phyloP scores from a whole-genome alignment of 2,113 vertebrate species.

The Mirounga angustirostris region DNA sequence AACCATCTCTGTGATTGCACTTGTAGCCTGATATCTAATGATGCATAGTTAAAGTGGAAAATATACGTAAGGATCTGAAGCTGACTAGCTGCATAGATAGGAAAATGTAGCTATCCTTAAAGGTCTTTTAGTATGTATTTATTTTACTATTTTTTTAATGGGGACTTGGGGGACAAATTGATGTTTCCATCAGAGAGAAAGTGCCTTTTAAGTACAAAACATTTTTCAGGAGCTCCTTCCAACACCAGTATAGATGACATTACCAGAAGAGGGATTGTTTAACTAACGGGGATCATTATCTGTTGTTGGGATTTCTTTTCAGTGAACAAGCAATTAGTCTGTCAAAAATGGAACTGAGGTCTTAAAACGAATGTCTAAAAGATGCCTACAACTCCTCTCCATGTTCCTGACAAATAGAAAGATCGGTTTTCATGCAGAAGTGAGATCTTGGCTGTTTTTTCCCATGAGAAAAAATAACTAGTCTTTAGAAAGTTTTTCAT shows the following conservation, averaged over 20 bases:
- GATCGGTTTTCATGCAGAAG: slow-evolving; percentile 41
- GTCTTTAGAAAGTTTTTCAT: slow-evolving; percentile 19
- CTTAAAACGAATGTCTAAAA: slow-evolving; percentile 76
- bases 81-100: not conserved
- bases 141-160: slow-evolving; percentile 76
- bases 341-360: slow-evolving; percentile 52
- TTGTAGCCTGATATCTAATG: not conserved
- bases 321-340: slow-evolving; percentile 79
- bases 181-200: slow-evolving; percentile 73
- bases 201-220: slow-evolving; percentile 72
- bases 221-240: slow-evolving; percentile 78
- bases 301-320: slow-evolving; percentile 74
- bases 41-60: slow-evolving; percentile 18
- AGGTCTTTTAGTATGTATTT: slow-evolving; percentile 67
- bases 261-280: slow-evolving; percentile 76
- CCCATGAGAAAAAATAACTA: slow-evolving; percentile 1
- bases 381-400: slow-evolving; percentile 19
- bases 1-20: not conserved
- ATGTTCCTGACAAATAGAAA: slow-evolving; percentile 69
- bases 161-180: slow-evolving; percentile 53
- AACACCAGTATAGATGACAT: slow-evolving; percentile 60
- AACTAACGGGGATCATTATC: slow-evolving; percentile 77
- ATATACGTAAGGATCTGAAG: slow-evolving; percentile 36
- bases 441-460: slow-evolving; percentile 17
- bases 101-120: slow-evolving; percentile 47